Evolutionary conservation across 1,140 invertebrate species (phyloP).

Genomic region (Dinoponera quadriceps): DNA sequence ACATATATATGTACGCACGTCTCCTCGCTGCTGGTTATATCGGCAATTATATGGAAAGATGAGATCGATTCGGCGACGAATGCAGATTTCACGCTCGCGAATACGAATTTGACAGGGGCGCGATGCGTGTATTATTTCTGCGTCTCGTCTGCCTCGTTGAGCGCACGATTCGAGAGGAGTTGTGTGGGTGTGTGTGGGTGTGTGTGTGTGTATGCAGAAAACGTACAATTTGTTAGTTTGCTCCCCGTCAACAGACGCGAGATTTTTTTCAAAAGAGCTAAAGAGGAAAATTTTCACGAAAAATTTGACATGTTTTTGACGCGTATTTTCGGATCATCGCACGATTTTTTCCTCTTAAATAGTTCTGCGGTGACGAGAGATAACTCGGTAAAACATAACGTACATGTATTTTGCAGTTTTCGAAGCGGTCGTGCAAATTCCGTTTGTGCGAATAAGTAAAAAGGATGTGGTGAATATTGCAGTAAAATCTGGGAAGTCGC

Average conservation of each 20-base stretch:
- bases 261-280: no score
- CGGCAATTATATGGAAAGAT: conserved; percentile 54
- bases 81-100: conserved; percentile 41
- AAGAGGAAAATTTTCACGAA: no score
- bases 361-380: no score
- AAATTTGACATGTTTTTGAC: no score
- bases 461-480: neutral
- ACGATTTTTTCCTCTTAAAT: no score
- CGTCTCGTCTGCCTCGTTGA: neutral
- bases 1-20: neutral
- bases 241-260: no score
- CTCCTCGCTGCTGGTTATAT: conserved; percentile 33
- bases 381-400: neutral
- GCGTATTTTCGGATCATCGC: no score
- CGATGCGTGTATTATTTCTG: conserved; percentile 16
- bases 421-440: neutral
- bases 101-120: conserved; percentile 1
- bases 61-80: conserved; percentile 54
- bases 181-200: no score
- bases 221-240: no score
- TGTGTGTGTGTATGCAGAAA: no score
- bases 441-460: neutral
- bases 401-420: neutral
- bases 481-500: neutral
- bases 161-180: neutral